Base-by-base conservation (phyloP, 1,140 invertebrate species). In the Medauroidea extradentata region DNA sequence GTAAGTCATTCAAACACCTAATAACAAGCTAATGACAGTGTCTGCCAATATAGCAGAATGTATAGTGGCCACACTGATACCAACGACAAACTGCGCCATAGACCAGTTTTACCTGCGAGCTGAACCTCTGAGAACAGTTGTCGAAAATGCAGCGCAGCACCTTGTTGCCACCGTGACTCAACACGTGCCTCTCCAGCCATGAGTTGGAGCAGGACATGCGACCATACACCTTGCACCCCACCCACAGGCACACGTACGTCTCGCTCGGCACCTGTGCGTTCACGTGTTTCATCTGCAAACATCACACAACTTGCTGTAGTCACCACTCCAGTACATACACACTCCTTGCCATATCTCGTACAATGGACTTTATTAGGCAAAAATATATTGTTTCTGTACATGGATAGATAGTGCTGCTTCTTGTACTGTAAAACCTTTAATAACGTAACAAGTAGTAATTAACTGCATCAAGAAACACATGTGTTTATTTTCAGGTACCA, bases 101-200 rank as follows among this genome's bases (percentile, higher is more conserved):
- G 29, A 7, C 29, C 29, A 4, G 29, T 34, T 34, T 71, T 77
- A 93, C 90, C 85, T 95, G 93, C 59, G 93, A 91, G 65, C 89
- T 90, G 73, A 98, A 98, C 68, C 93, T 83, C 68, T 89, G 83
- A 39, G 90, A 91, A 75, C 95, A 98, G 53, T 90, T 87, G 64
- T 94, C 92, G 62, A 98, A 90, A 71, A 97, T 96, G 76, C 95
- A 98, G 66, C 91, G 86, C 77, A 94, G 96, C 23, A 93, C 93
- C 73, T 96, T 96, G 70, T 91, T 94, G 25, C 94, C 94, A 59
- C 91, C 91, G 73, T 96, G 94, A 1, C 86, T 88, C 27, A 96
- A 76, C 23, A 96, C 90, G 78, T 98, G 95, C 38, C 94, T 79
- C 70, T 97, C 93, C 38, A 98, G 77, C 94, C 94, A 98, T 41